These are phyloP conservation scores for Melanaphis sacchari DNA, from an alignment of 1,140 invertebrate genomes.

Conservation along the genomic window DNA sequence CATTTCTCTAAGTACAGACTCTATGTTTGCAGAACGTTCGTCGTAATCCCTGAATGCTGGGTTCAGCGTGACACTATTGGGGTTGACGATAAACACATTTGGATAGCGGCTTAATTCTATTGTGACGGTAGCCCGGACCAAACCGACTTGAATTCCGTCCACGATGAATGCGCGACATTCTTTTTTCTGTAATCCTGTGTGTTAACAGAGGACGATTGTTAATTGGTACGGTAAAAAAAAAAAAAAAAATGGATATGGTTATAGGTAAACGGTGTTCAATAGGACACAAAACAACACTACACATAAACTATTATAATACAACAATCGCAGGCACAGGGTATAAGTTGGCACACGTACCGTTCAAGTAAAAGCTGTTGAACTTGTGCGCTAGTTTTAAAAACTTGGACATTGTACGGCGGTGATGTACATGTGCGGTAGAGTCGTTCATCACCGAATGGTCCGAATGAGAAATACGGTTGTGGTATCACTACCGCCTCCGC, in stretches of 20 bases:
- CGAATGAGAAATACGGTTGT: not conserved
- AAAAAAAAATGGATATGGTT: not conserved
- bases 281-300: constrained; percentile 24
- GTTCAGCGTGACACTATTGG: constrained; percentile 79
- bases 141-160: constrained; percentile 85
- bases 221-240: not conserved
- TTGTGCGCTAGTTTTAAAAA: constrained; percentile 79
- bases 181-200: constrained; percentile 73
- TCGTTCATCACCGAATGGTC: not conserved
- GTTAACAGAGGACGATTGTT: constrained; percentile 59
- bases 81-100: constrained; percentile 71
- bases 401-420: constrained; percentile 66
- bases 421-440: not conserved
- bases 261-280: not conserved
- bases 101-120: constrained; percentile 81
- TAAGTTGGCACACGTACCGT: constrained; percentile 68
- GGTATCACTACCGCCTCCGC: not conserved
- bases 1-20: constrained; percentile 78
- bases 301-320: not conserved
- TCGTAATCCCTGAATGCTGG: constrained; percentile 83
- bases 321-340: not conserved
- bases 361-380: constrained; percentile 86
- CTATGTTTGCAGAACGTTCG: constrained; percentile 79
- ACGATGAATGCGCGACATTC: constrained; percentile 86
- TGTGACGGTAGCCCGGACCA: constrained; percentile 82